A percentile compares a stretch with the other conserved stretches of the same genome.
Conservation (phyloP, 2,797 vertebrate species). For the Coranthus polyacanthus region DNA sequence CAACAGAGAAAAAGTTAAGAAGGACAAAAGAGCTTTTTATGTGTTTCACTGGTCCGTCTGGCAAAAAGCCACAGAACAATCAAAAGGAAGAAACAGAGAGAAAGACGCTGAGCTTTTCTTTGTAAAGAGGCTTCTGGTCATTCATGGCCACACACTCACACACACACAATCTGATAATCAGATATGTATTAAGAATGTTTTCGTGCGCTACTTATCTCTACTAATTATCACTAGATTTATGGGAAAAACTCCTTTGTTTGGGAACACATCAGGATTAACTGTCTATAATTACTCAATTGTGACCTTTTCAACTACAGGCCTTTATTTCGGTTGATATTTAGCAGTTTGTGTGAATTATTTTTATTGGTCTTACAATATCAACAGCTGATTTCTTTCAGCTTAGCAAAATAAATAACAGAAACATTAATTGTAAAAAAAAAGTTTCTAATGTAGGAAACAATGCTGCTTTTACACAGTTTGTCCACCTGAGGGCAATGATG, state of each 20-base stretch:
- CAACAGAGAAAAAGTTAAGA: slow-evolving; percentile 80
- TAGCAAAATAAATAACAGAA: too few species aligned
- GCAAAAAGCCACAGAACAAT: slow-evolving; percentile 43
- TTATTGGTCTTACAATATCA: too few species aligned
- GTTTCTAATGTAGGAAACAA: too few species aligned
- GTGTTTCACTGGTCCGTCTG: slow-evolving; percentile 61
- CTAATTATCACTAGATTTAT: not conserved
- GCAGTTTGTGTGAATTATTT: too few species aligned
- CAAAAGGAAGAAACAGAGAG: slow-evolving; percentile 36
- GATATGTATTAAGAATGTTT: slow-evolving; percentile 21
- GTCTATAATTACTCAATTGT: too few species aligned
- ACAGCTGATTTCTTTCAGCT: too few species aligned
- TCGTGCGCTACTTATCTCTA: slow-evolving; percentile 3
- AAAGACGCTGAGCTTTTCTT: slow-evolving; percentile 39
- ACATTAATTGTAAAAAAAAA: too few species aligned
- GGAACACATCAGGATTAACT: slow-evolving; percentile 18
- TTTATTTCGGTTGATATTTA: not conserved
- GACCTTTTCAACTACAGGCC: not conserved
- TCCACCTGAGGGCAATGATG: too few species aligned
- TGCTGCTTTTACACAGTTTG: too few species aligned
- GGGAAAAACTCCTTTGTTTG: slow-evolving; percentile 1
- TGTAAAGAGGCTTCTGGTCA: slow-evolving; percentile 37
- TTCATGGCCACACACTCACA: slow-evolving; percentile 1
- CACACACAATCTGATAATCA: slow-evolving; percentile 30
- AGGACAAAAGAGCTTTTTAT: slow-evolving; percentile 78